Base-by-base conservation (phyloP, 2,797 vertebrate genomes). In the Microcaecilia unicolor region DNA sequence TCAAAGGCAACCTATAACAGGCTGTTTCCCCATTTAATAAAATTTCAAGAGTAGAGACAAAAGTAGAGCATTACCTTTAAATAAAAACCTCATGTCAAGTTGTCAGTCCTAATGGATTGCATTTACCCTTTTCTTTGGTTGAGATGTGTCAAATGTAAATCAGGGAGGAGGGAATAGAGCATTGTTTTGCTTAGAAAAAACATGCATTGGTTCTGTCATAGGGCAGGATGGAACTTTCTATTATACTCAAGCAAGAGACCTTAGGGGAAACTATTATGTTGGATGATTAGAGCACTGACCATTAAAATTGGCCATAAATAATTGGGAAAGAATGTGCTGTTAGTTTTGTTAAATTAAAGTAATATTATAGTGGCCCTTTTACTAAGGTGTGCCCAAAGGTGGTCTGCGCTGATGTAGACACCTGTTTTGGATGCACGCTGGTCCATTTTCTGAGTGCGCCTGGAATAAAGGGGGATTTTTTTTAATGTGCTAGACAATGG, bases 251-350 rank as follows among this genome's bases (percentile, higher is more conserved):
- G 51, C 23, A 55, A 39, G 37, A 56, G 50, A 37, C 59, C 29
- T 0, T 24, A 25, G 67, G 58, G n/a, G 61, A 76, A 71, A 62
- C 58, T 76, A 78, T 81, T 73, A 75, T 8, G 34, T 48, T 50
- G 48, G 63, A 57, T 70, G 54, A 70, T 62, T 63, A 47, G 62
- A 47, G 35, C 47, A 64, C 56, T 78, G 66, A 68, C 60, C 60
- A 75, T 34, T 54, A 70, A 72, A 76, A 77, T 65, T 76, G 57
- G 36, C 37, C 57, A 57, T 65, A 71, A 69, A 80, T 80, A 76
- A 80, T 76, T 70, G 70, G 57, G 21, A 44, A 61, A 56, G 55
- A 61, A 43, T 55, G 13, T 18, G 19, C 46, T 30, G n/a, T 59
- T 40, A 33, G 35, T 42, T 22, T 18, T 64, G 22, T 10, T 55